A percentile compares a stretch with the other conserved stretches of the same genome.
Conservation (phyloP, 1,140 invertebrate species). For the Musca domestica region DNA sequence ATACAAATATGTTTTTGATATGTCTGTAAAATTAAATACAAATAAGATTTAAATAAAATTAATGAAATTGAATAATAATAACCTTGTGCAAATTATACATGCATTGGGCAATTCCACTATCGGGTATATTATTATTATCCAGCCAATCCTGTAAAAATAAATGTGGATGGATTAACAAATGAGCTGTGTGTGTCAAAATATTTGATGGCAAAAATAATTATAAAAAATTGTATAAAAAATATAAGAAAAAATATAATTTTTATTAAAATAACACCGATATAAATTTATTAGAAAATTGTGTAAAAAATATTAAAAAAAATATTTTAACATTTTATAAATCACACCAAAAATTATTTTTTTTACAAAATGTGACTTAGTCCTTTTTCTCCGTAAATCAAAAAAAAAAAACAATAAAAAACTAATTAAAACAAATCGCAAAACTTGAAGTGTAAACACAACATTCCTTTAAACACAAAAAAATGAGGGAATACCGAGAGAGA, state of each 20-base stretch:
- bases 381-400: too few relatives aligned
- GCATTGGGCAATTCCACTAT: conserved; percentile 53
- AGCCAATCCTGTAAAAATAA: conserved; percentile 53
- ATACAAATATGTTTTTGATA: conserved; percentile 22
- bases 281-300: not conserved
- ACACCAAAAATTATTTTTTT: too few relatives aligned
- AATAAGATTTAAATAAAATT: conserved; percentile 29
- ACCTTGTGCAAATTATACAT: conserved; percentile 55
- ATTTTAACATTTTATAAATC: too few relatives aligned
- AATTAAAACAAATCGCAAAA: too few relatives aligned
- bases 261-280: too few relatives aligned
- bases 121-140: conserved; percentile 53
- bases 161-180: conserved; percentile 13
- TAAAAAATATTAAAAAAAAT: too few relatives aligned
- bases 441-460: too few relatives aligned
- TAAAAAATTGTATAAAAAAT: too few relatives aligned
- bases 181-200: conserved; percentile 10
- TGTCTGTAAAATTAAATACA: conserved; percentile 4
- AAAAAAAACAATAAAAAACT: too few relatives aligned
- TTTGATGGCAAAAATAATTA: not conserved
- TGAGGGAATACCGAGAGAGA: too few relatives aligned
- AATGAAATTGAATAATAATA: conserved; percentile 37
- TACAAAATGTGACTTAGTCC: not conserved
- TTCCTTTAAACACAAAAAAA: too few relatives aligned
- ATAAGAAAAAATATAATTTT: too few relatives aligned